A percentile compares a stretch with the other conserved stretches of the same genome.
Evolutionary conservation across 2,113 vertebrate species (phyloP).

Genomic region (Ibidorhyncha struthersii): DNA sequence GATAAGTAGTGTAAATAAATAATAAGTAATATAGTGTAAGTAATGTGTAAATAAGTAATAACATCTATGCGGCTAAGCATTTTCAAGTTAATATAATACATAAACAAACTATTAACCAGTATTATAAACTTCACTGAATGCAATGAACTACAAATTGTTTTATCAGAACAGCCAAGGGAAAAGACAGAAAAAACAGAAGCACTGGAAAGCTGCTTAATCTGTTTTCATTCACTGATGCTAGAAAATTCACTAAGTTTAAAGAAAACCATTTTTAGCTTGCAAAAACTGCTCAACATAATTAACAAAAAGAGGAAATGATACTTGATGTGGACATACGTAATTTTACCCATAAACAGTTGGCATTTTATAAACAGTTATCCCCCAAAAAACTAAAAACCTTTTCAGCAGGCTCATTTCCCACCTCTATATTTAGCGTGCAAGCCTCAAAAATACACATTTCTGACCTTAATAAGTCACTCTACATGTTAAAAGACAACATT

Average conservation of each 20-base stretch:
- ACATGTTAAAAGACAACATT: conserved; percentile 15
- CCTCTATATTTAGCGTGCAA: conserved; percentile 45
- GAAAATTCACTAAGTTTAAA: background rate
- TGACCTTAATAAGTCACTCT: conserved; percentile 60
- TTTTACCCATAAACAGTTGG: background rate
- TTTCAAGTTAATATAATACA: background rate
- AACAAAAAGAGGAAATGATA: conserved; percentile 23
- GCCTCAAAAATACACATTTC: conserved; percentile 64
- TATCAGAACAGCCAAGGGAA: background rate
- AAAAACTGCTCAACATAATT: background rate
- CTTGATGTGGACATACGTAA: background rate
- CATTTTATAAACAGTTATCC: conserved; percentile 5
- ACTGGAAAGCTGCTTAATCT: background rate
- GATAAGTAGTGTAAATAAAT: conserved; percentile 9
- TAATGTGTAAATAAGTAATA: conserved; percentile 12
- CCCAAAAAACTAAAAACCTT: background rate
- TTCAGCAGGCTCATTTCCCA: background rate
- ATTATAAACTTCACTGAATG: background rate
- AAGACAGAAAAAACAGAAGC: background rate
- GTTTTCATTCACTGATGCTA: background rate
- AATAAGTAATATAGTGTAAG: background rate
- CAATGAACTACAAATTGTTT: background rate
- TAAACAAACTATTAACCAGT: background rate
- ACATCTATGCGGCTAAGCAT: background rate
- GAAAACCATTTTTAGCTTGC: background rate